Evolutionary conservation across 1,140 invertebrate genomes (phyloP), one percentile per base, ranked within the genome.

Genomic region (Aradophagus sp.): DNA sequence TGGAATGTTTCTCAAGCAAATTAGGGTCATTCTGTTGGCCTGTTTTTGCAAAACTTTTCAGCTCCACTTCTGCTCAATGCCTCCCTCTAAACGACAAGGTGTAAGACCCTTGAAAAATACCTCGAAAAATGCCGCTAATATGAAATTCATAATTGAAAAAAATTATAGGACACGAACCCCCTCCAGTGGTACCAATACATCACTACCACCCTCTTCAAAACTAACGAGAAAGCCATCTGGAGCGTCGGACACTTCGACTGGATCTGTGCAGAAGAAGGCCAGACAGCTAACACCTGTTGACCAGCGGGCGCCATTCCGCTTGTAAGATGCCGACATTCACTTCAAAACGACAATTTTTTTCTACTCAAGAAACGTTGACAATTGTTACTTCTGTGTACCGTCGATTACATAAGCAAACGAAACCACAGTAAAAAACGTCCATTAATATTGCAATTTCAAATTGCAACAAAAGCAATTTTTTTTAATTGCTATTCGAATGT

Each of bases 121-220:
- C n/a, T n/a, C n/a, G n/a, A n/a, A n/a, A n/a, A n/a, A n/a, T n/a
- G n/a, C n/a, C n/a, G n/a, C n/a, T n/a, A n/a, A n/a, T n/a, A n/a
- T n/a, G n/a, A n/a, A n/a, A n/a, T n/a, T n/a, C n/a, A n/a, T n/a
- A n/a, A n/a, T n/a, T n/a, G n/a, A n/a, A n/a, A n/a, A n/a, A n/a
- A 23, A 23, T 23, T 23, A 19, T 26, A 84, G 91, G 80, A 89
- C 90, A 80, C 86, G 90, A 82, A 91, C 91, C 74, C 89, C 91
- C 27, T 91, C 91, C 1, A 87, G 84, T 71, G 90, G 90, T 13
- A 90, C 89, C 20, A 90, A 89, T 48, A 92, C 90, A 1, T 90
- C 91, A 23, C 86, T 91, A 53, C 87, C 90, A 6, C 84, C 90
- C 12, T 87, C 87, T n/a, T 86, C 90, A 17, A 88, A 89, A 66